These are phyloP conservation scores for Percopsis omiscomaycus DNA, from an alignment of 2,797 vertebrate species.

Conservation along the genomic window DNA sequence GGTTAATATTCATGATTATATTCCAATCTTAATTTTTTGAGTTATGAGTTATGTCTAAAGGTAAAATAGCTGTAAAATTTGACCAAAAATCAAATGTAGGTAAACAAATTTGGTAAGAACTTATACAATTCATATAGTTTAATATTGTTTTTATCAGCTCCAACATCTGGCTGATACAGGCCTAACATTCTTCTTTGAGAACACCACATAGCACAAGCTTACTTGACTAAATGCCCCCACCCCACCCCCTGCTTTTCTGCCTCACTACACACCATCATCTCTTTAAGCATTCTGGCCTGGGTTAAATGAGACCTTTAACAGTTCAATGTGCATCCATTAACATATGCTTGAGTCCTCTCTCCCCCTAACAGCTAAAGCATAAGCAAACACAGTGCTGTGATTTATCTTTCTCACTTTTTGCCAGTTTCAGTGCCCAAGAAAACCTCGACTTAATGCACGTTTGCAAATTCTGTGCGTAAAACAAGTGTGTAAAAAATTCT, in stretches of 20 bases:
- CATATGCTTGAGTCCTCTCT: slow-evolving; percentile 71
- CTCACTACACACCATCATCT: slow-evolving; percentile 74
- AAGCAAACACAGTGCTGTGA: slow-evolving; percentile 24
- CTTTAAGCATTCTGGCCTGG: slow-evolving; percentile 74
- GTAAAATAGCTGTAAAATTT: too few species aligned
- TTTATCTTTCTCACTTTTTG: neutral
- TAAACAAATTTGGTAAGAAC: too few species aligned
- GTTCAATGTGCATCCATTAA: slow-evolving; percentile 77
- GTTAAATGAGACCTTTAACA: slow-evolving; percentile 80
- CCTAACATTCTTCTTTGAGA: slow-evolving; percentile 53
- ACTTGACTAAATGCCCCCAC: slow-evolving; percentile 36
- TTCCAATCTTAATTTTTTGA: too few species aligned
- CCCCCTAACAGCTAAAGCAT: slow-evolving; percentile 42
- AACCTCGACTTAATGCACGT: slow-evolving; percentile 28
- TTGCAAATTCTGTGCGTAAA: slow-evolving; percentile 26
- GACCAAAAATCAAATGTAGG: too few species aligned
- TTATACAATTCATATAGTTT: too few species aligned
- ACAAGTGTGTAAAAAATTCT: neutral
- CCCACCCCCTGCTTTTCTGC: slow-evolving; percentile 63
- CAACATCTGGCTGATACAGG: too few species aligned
- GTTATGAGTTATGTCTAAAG: too few species aligned
- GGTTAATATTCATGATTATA: too few species aligned
- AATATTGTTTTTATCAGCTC: too few species aligned
- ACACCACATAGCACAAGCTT: slow-evolving; percentile 55
- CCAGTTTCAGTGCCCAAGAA: slow-evolving; percentile 15